Conservation (phyloP, 1,140 invertebrate genomes). For the Papilio polyxenes region DNA sequence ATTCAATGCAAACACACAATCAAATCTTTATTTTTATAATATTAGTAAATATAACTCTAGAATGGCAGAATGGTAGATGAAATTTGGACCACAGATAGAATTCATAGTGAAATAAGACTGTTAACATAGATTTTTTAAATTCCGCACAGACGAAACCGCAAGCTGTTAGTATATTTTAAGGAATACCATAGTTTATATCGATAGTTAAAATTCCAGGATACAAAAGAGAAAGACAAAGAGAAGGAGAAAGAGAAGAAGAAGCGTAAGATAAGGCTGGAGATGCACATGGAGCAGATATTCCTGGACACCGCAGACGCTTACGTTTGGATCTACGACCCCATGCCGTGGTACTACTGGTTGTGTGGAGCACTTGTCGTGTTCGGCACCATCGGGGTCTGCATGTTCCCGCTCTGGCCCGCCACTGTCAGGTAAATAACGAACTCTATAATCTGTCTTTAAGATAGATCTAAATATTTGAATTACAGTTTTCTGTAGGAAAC, state of each 20-base stretch:
- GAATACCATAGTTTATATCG: neutral
- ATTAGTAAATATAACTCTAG: too few species aligned
- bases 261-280: constrained; percentile 91
- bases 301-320: constrained; percentile 97
- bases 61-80: too few species aligned
- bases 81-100: too few species aligned
- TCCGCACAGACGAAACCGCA: too few species aligned
- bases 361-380: constrained; percentile 95
- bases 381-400: constrained; percentile 96
- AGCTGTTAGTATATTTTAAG: too few species aligned
- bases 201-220: constrained; percentile 54
- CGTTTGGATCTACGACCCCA: constrained; percentile 99
- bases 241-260: constrained; percentile 84
- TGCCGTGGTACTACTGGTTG: constrained; percentile 97
- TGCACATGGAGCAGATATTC: constrained; percentile 97
- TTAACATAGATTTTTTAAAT: too few species aligned
- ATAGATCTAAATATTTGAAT: too few species aligned
- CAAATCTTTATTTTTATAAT: too few species aligned
- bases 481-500: too few species aligned
- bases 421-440: constrained; percentile 84
- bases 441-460: too few species aligned
- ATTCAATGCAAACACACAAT: too few species aligned
- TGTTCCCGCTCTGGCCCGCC: constrained; percentile 98
- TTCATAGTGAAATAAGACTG: too few species aligned
- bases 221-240: constrained; percentile 65